Evolutionary conservation across 1,140 invertebrate species (phyloP).

Genomic region (Orchesella cincta): DNA sequence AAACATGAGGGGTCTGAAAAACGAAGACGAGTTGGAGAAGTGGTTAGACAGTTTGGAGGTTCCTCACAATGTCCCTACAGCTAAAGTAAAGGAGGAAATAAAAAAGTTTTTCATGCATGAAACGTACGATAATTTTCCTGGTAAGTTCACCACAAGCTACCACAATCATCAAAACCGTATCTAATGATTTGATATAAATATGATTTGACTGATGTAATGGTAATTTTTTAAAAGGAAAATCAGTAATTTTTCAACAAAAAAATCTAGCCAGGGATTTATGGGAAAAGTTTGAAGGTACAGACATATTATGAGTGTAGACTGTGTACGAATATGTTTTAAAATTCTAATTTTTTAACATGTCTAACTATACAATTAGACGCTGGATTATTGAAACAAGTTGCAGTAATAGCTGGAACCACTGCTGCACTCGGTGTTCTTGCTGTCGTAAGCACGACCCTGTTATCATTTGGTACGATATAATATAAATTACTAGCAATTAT

Average conservation of each 20-base stretch:
- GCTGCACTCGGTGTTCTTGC: not conserved
- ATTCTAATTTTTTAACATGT: not conserved
- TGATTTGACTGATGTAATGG: not conserved
- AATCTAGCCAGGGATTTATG: not conserved
- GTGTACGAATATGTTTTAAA: too few species aligned
- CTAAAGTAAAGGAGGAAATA: conserved; percentile 28
- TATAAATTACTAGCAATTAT: not conserved
- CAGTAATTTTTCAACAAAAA: not conserved
- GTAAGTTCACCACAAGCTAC: not conserved
- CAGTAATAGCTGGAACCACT: not conserved
- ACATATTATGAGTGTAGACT: not conserved
- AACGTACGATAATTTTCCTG: conserved; percentile 24
- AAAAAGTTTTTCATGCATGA: conserved; percentile 33
- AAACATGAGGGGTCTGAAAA: conserved; percentile 18
- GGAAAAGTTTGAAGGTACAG: conserved; percentile 22
- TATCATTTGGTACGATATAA: not conserved
- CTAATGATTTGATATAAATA: not conserved
- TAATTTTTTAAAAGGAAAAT: conserved; percentile 15
- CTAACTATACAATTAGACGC: not conserved
- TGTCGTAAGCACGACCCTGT: not conserved
- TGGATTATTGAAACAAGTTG: not conserved
- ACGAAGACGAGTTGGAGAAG: conserved; percentile 30
- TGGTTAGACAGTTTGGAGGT: conserved; percentile 33
- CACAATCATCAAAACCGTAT: conserved; percentile 11
- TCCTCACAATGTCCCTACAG: conserved; percentile 17